Evolutionary conservation across 2,797 vertebrate species (phyloP), one percentile per base, ranked within the genome.

Genomic region (Alcedo atthis): DNA sequence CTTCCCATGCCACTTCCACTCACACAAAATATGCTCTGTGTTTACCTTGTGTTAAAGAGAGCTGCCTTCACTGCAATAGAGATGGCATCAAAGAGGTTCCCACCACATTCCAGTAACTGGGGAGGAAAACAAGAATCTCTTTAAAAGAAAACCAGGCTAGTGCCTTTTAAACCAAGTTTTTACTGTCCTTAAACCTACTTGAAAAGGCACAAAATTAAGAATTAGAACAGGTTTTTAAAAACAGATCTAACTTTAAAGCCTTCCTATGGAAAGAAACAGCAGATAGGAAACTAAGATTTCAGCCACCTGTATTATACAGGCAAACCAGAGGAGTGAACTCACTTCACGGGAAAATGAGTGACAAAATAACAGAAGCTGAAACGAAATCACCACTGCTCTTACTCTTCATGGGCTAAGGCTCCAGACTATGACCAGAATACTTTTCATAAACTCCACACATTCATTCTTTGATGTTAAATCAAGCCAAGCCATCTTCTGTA

Each of bases 51-150:
- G 95, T 98, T 99, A 95, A 99, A 99, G 61, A 99, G 98, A 33
- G 99, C 99, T 33, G 99, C 99, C 95, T 99, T 99, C 87, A 99
- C 98, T 30, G 99, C 99, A 8, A 99, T 58, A 21, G 99, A 99
- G 84, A 99, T 99, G 53, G 99, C 98, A 67, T 99, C 99, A 58
- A 99, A 99, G 90, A 99, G 96, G 96, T 99, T 99, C 81, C 99
- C 99, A 62, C 99, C 99, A 95, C 99, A 99, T 90, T 99, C 99
- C 91, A 99, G 85, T 53, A 99, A 97, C 99, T 99, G 96, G 46
- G 82, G 81, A 91, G n/a, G 61, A 92, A 79, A 90, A 88, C 51
- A 53, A 93, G 28, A 88, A 81, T 49, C 16, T 81, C 45, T 88
- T 93, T 62, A 81, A 64, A 77, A 87, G 43, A 70, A 90, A 70